Percentiles rank a stretch among this genome's conserved stretches.
These are phyloP conservation scores for Dryadula phaetusa DNA, from an alignment of 2,888 invertebrate species.

Conservation along the genomic window DNA sequence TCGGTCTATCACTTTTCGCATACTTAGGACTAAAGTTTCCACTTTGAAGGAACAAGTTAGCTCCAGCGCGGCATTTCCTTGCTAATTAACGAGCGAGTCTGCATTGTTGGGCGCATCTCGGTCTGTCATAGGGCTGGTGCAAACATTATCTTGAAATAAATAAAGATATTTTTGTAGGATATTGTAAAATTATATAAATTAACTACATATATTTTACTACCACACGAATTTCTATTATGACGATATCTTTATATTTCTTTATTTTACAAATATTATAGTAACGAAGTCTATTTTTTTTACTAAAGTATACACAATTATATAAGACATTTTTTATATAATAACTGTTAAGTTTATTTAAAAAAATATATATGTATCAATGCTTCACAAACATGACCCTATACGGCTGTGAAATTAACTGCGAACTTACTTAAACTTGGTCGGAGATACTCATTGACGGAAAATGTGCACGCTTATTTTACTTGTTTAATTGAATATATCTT, in stretches of 20 bases:
- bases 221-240: no score
- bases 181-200: no score
- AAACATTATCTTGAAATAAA: neutral
- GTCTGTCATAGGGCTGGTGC: constrained; percentile 44
- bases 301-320: no score
- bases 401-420: constrained; percentile 52
- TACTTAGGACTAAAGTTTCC: constrained; percentile 61
- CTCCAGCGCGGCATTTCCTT: constrained; percentile 58
- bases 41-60: constrained; percentile 55
- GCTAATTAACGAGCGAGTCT: constrained; percentile 65
- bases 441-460: constrained; percentile 43
- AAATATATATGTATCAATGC: neutral
- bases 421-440: constrained; percentile 45
- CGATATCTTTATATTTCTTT: no score
- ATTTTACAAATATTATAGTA: no score
- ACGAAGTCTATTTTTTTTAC: no score
- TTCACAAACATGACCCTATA: constrained; percentile 27
- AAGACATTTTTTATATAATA: no score
- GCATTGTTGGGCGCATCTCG: constrained; percentile 60
- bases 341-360: neutral
- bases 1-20: constrained; percentile 59
- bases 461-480: constrained; percentile 41
- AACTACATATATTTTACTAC: no score
- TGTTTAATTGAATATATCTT: constrained; percentile 33
- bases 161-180: neutral